phyloP scores from a whole-genome alignment of 2,888 invertebrate genomes.

The Neria commutata region DNA sequence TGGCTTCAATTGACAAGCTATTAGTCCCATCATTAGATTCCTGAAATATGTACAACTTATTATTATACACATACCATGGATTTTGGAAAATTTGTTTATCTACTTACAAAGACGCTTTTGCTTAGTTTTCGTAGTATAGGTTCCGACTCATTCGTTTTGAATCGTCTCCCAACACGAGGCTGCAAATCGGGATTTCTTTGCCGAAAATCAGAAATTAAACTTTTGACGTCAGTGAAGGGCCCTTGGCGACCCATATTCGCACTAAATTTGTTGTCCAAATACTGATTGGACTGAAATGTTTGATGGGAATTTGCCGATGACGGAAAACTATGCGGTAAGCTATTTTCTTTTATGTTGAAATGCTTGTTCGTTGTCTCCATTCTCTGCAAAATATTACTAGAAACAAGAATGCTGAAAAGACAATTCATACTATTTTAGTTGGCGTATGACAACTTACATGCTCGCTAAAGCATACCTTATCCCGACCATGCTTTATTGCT shows the following conservation, averaged over 20 bases:
- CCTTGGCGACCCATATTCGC: constrained; percentile 70
- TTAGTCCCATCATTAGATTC: too few relatives aligned
- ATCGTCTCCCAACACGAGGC: constrained; percentile 71
- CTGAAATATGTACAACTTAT: too few relatives aligned
- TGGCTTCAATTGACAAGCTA: too few relatives aligned
- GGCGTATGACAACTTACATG: background rate
- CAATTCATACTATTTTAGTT: background rate
- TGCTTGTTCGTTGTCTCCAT: constrained; percentile 21
- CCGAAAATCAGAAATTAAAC: constrained; percentile 81
- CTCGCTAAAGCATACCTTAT: too few relatives aligned
- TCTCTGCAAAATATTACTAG: constrained; percentile 61
- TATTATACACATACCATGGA: too few relatives aligned
- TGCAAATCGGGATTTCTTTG: constrained; percentile 77
- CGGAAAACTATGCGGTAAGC: constrained; percentile 31
- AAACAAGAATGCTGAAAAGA: constrained; percentile 47
- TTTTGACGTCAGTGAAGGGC: constrained; percentile 80
- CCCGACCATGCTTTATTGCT: too few relatives aligned
- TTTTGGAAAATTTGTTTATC: too few relatives aligned
- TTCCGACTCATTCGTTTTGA: constrained; percentile 57
- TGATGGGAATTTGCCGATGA: constrained; percentile 21
- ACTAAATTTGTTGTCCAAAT: constrained; percentile 50
- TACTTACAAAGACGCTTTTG: too few relatives aligned
- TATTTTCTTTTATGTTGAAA: constrained; percentile 6
- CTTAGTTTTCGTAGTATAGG: background rate
- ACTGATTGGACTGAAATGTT: constrained; percentile 38